These are phyloP conservation scores for Heliothis peltigera DNA, from an alignment of 2,888 invertebrate genomes.

Conservation along the genomic window DNA sequence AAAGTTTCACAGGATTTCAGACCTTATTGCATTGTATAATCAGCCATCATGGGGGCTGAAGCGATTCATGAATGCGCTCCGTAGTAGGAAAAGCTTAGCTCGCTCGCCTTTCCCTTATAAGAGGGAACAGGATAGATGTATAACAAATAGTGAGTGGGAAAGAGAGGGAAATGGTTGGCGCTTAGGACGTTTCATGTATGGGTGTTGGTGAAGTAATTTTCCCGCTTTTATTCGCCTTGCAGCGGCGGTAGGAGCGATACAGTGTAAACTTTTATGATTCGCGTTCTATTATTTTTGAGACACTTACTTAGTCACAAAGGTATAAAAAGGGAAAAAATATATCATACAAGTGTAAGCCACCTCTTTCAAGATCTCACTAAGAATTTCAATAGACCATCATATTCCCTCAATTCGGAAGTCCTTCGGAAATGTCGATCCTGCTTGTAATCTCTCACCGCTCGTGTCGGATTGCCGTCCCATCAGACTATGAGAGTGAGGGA, in stretches of 20 bases:
- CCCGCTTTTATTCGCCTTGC: constrained; percentile 86
- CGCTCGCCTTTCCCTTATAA: constrained; percentile 74
- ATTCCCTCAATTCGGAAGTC: too few relatives aligned
- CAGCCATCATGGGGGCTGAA: constrained; percentile 89
- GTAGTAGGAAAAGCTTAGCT: constrained; percentile 81
- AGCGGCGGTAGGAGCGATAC: constrained; percentile 71
- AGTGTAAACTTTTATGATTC: constrained; percentile 69
- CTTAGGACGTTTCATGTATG: constrained; percentile 75
- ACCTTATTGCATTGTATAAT: constrained; percentile 88
- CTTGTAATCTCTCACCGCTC: too few relatives aligned
- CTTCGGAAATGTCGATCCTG: too few relatives aligned
- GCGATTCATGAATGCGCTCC: constrained; percentile 80
- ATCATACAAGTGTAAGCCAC: too few relatives aligned
- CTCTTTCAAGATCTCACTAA: too few relatives aligned
- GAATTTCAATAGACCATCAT: too few relatives aligned
- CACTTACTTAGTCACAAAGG: background rate
- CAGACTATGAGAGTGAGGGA: too few relatives aligned
- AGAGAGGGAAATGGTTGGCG: constrained; percentile 71
- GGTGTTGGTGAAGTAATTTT: constrained; percentile 84
- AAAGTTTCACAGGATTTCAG: constrained; percentile 80
- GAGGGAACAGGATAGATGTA: constrained; percentile 70
- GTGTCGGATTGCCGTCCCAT: too few relatives aligned
- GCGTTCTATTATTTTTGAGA: constrained; percentile 22
- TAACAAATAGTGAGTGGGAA: constrained; percentile 59
- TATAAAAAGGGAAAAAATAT: background rate